These are phyloP conservation scores for Argyresthia albistria DNA, from an alignment of 2,888 invertebrate species.

Conservation along the genomic window DNA sequence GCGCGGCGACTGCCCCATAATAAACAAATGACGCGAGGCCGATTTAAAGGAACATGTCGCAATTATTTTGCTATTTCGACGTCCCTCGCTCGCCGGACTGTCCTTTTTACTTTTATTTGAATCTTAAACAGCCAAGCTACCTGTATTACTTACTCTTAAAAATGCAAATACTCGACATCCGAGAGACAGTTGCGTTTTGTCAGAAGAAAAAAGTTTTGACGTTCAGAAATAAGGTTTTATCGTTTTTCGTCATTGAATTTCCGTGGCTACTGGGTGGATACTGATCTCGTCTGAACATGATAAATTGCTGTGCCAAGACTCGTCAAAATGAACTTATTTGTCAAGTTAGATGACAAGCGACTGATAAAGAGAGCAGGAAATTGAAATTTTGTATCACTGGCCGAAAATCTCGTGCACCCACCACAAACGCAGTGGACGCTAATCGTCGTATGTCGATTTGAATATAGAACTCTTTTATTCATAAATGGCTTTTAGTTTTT, in stretches of 20 bases:
- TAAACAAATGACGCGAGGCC: conserved; percentile 58
- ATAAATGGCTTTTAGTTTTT: conserved; percentile 37
- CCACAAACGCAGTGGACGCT: conserved; percentile 41
- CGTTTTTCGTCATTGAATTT: no score
- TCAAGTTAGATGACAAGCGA: conserved; percentile 58
- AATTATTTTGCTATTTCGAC: conserved; percentile 61
- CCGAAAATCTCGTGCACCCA: conserved; percentile 51
- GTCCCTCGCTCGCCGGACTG: conserved; percentile 23
- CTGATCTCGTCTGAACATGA: conserved; percentile 40
- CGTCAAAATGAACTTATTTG: conserved; percentile 70
- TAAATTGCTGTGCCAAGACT: conserved; percentile 47
- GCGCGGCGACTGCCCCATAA: conserved; percentile 40
- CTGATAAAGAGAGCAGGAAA: conserved; percentile 64
- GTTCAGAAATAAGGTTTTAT: no score
- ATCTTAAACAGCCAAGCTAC: conserved; percentile 21
- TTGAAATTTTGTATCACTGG: conserved; percentile 66
- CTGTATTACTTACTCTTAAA: conserved; percentile 1
- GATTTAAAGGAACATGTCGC: conserved; percentile 50
- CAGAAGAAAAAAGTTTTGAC: no score
- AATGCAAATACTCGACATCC: background rate
- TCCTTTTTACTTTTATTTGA: conserved; percentile 41
- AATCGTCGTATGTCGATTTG: conserved; percentile 56
- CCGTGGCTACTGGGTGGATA: conserved; percentile 27
- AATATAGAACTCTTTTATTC: conserved; percentile 55
- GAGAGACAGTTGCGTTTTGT: no score